Evolutionary conservation across 2,888 invertebrate genomes (phyloP).

Genomic region (Poecilus cupreus): DNA sequence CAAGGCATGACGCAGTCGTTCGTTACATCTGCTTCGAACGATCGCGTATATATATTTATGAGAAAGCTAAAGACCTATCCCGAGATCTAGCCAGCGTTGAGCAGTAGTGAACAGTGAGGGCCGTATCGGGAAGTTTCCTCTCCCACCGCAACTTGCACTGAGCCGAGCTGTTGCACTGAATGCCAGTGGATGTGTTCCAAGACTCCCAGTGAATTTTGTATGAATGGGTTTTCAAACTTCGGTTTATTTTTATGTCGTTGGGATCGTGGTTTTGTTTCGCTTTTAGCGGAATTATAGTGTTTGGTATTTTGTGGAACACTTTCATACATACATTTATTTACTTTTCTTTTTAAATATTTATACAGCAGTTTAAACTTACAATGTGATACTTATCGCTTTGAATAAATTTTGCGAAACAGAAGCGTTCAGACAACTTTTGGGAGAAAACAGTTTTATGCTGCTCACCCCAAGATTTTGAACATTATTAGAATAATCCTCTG

Average conservation of each 20-base stretch:
- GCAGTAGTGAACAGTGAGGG: not conserved
- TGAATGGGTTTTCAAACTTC: constrained; percentile 39
- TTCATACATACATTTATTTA: constrained; percentile 21
- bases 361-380: too few relatives aligned
- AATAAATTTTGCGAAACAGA: too few relatives aligned
- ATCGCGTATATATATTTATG: constrained; percentile 69
- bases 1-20: constrained; percentile 70
- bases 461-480: too few relatives aligned
- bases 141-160: not conserved
- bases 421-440: too few relatives aligned
- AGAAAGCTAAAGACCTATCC: constrained; percentile 61
- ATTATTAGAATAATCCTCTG: too few relatives aligned
- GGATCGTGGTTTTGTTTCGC: constrained; percentile 44
- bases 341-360: too few relatives aligned
- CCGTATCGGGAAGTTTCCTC: not conserved
- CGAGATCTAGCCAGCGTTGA: constrained; percentile 1
- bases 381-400: too few relatives aligned
- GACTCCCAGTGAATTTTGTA: constrained; percentile 38
- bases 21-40: constrained; percentile 70
- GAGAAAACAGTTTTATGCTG: too few relatives aligned
- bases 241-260: constrained; percentile 43
- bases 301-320: constrained; percentile 12
- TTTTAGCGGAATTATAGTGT: constrained; percentile 34
- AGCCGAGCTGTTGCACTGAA: constrained; percentile 30
- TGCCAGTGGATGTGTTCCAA: constrained; percentile 15